Evolutionary conservation across 35 echinoderm and acorn worm genomes (phyloP).

Genomic region (Hemicentrotus pulcherrimus): DNA sequence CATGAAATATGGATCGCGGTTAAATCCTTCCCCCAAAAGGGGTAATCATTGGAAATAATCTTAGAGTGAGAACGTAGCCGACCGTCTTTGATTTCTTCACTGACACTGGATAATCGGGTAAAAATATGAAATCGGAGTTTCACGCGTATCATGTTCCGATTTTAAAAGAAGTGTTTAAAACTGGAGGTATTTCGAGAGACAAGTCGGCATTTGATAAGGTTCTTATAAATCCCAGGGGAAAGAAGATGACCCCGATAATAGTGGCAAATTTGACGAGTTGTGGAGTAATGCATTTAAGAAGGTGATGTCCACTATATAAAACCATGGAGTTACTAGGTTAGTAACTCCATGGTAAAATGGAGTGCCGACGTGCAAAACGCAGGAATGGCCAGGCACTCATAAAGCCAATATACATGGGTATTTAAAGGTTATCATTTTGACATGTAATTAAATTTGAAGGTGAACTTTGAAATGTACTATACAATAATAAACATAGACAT

Average conservation of each 20-base stretch:
- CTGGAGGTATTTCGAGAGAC: background rate
- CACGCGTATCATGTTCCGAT: background rate
- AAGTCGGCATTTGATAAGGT: background rate
- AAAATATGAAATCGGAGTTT: background rate
- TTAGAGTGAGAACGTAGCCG: background rate
- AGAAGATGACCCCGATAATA: background rate
- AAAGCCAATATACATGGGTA: too few species aligned
- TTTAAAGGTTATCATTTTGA: too few species aligned
- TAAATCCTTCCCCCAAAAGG: background rate
- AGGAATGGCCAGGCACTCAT: too few species aligned
- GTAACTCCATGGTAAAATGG: too few species aligned
- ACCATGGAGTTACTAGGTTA: too few species aligned
- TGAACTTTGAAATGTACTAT: too few species aligned
- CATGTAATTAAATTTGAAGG: too few species aligned
- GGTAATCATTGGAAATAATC: background rate
- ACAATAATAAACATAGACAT: too few species aligned
- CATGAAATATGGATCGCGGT: background rate
- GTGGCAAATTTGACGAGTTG: background rate
- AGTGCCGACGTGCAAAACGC: too few species aligned
- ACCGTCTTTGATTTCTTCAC: background rate
- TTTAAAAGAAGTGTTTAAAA: background rate
- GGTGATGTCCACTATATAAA: background rate
- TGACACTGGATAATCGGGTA: background rate
- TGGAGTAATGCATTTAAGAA: background rate
- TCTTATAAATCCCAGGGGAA: background rate